Evolutionary conservation across 1,140 invertebrate genomes (phyloP), one percentile per base, ranked within the genome.

Genomic region (Megalonaias nervosa): DNA sequence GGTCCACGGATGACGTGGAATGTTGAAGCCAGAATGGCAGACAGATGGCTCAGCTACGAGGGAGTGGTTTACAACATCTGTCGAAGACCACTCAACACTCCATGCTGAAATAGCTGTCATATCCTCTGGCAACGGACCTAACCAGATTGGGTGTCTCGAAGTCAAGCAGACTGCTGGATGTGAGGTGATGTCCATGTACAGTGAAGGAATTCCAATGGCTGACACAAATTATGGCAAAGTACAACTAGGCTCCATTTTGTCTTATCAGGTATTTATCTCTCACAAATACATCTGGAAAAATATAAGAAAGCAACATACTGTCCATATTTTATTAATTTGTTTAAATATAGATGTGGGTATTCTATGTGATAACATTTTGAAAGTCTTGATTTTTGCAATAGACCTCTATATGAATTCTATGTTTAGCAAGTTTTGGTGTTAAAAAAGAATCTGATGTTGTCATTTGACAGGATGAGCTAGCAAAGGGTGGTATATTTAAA

Each of bases 291-390:
- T 82, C 31, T 59, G 82, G 73, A 67, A 81, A 48, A 77, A 70
- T 66, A 81, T 80, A 59, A 84, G 62, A 55, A 67, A 59, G 72
- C 62, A 71, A 55, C 78, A 82, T 15, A 81, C 75, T 58, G 62
- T 69, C 83, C 81, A 82, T 21, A 84, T 82, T 64, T 78, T 71
- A 64, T 82, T 84, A 56, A 70, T 71, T 23, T 78, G 66, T 57
- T 75, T 58, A 77, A 84, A 82, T 61, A 82, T 26, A 61, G 73
- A 74, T 57, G 68, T 79, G 61, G 68, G 77, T 59, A 84, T 72
- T 62, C 16, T 60, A 65, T 80, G 58, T 19, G 72, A 67, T 19
- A 84, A 17, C 19, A 84, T 71, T 59, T 76, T 75, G 62, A 74
- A 84, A 11, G 66, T 81, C 73, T 82, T 82, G 26, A 82, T 56